These are phyloP conservation scores for Probaryconus sp. DNA, from an alignment of 1,140 invertebrate species.

Conservation along the genomic window DNA sequence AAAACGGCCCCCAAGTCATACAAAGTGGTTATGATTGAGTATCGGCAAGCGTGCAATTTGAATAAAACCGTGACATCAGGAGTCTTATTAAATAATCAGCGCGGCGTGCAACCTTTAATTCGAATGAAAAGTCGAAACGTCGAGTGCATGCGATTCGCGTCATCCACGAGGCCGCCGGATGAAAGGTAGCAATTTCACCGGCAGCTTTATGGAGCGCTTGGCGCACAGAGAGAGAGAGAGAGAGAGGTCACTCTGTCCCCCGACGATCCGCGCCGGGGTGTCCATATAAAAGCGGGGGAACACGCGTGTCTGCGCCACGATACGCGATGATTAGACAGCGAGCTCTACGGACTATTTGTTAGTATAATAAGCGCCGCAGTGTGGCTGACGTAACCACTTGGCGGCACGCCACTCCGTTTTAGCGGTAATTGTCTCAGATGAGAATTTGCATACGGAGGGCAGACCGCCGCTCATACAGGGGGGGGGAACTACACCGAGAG, in stretches of 20 bases:
- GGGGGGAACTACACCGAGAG: slow-evolving; percentile 2
- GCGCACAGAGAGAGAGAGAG: slow-evolving; percentile 10
- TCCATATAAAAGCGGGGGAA: slow-evolving; percentile 27
- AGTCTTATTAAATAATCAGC: slow-evolving; percentile 57
- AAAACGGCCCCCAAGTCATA: slow-evolving; percentile 4
- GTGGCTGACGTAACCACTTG: slow-evolving; percentile 76
- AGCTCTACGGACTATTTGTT: slow-evolving; percentile 77
- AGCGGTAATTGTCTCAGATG: slow-evolving; percentile 77
- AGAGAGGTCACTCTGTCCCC: slow-evolving; percentile 32
- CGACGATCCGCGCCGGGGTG: slow-evolving; percentile 20
- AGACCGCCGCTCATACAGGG: slow-evolving; percentile 25
- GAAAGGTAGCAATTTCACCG: slow-evolving; percentile 51
- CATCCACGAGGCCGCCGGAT: slow-evolving; percentile 44
- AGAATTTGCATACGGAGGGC: slow-evolving; percentile 73
- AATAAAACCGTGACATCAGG: slow-evolving; percentile 44
- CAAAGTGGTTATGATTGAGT: slow-evolving; percentile 43
- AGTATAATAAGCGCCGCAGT: slow-evolving; percentile 78
- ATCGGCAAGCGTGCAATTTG: slow-evolving; percentile 50
- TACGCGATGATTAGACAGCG: slow-evolving; percentile 77
- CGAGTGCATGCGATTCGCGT: slow-evolving; percentile 43
- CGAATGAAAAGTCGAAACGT: slow-evolving; percentile 38
- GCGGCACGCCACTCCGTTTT: slow-evolving; percentile 76
- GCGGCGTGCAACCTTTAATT: slow-evolving; percentile 41
- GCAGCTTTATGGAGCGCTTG: slow-evolving; percentile 48
- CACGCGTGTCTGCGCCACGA: slow-evolving; percentile 70